Evolutionary conservation across 1,140 invertebrate species (phyloP).

Genomic region (Sarcophaga bullata): DNA sequence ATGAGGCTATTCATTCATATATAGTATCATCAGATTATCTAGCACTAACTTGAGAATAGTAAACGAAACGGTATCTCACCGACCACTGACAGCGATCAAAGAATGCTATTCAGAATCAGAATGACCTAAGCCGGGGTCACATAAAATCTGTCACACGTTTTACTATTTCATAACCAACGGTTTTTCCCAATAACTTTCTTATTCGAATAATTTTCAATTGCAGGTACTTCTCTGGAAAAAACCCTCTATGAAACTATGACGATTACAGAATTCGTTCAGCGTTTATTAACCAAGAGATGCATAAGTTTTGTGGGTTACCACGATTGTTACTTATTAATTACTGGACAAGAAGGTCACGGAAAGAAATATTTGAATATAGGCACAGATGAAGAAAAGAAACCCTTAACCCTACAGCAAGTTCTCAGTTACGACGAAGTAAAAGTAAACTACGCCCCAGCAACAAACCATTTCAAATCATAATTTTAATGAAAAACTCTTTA

Average conservation of each 20-base stretch:
- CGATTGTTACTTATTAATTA: constrained; percentile 66
- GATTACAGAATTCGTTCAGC: constrained; percentile 67
- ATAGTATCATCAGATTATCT: no score
- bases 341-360: constrained; percentile 55
- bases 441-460: constrained; percentile 26
- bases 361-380: constrained; percentile 69
- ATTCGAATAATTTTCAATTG: neutral
- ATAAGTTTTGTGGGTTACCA: constrained; percentile 65
- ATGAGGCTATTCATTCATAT: no score
- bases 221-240: constrained; percentile 38
- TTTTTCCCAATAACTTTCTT: no score
- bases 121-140: no score
- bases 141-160: no score
- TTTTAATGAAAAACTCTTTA: constrained; percentile 3
- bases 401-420: constrained; percentile 55
- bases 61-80: no score
- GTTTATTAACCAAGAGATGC: constrained; percentile 68
- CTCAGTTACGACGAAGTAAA: constrained; percentile 65
- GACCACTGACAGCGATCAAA: no score
- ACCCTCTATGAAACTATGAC: constrained; percentile 49
- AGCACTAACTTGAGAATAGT: no score
- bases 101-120: no score
- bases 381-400: constrained; percentile 54
- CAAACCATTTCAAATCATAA: neutral
- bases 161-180: no score